Evolutionary conservation across 64 coral and sea anemone species (phyloP), one percentile per base, ranked within the genome.

Genomic region (Orbicella faveolata): DNA sequence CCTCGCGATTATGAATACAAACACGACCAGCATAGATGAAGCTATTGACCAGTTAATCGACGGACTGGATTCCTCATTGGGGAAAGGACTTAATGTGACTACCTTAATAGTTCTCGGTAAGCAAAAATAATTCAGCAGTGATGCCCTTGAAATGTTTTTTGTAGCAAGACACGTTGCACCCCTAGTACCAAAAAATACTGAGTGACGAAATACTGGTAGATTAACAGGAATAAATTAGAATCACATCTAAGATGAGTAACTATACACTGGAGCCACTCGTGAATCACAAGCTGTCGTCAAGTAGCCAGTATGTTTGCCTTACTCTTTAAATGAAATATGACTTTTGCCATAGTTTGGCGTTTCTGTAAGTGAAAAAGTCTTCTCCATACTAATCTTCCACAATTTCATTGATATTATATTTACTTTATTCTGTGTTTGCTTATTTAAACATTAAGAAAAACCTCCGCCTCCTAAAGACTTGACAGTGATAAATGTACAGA

Each of bases 381-480:
- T 48, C 44, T 48, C 44, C 5, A 48, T 48, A 6, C 44, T 48
- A 48, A 48, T 48, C 3, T 4, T 48, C 4, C 5, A 5, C 55
- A 14, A 59, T 59, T 59, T 26, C 23, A 33, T 0, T 9, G 4
- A 26, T 70, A 11, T 33, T 12, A 25, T 4, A 70, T 10, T n/a
- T 1, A 59, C 55, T 59, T 59, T 10, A 59, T 15, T 70, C n/a
- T 52, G n/a, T 78, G 76, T 78, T 53, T 33, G 25, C 13, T 14
- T 79, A 0, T 1, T 79, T 16, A 26, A 55, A 53, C n/a, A 4
- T 15, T 14, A 14, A 79, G 77, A 13, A 33, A 54, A 79, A 59
- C 77, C 77, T 21, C 77, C n/a, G 12, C 77, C 77, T 21, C 77
- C 77, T 16, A 79, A 41, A 79, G 8, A 55, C 51, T 30, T 79